Base-by-base conservation (phyloP, 2,113 vertebrate genomes). In the Hippocampus guttulatus region DNA sequence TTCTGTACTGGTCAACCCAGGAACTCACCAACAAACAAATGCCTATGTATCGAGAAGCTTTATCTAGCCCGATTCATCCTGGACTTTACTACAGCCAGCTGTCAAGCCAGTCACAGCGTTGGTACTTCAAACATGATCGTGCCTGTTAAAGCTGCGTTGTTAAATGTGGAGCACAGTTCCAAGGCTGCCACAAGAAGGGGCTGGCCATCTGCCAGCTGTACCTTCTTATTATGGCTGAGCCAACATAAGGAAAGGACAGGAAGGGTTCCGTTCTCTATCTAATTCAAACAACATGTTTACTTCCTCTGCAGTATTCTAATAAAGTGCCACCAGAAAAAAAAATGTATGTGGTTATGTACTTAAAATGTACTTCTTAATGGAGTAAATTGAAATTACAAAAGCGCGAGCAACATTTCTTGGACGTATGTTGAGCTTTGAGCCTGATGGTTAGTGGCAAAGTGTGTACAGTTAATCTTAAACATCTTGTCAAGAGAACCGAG, bases 301-400 rank as follows among this genome's bases (percentile, higher is more conserved):
- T 88, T 88, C 82, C 80, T 85, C 69, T 43, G 75, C 83, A 82
- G 83, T 84, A 87, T 91, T 89, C 79, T 90, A 91, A 91, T 91
- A 85, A 92, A 90, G 83, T 88, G 81, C 84, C 71, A 70, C 83
- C 64, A 83, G 1, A 38, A 38, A 38, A 33, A 33, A 38, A 38
- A 86, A 81, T 58, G 73, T 78, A 74, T 85, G 88, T 41, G 89
- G 89, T 92, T 89, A 87, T 90, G 89, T 90, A 89, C 84, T 38
- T 87, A 78, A 89, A 90, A 87, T 85, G 87, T 84, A 80, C 79
- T 80, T 86, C 86, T 92, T 91, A 92, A 91, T 91, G 78, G 85
- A 88, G 85, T 88, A 85, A 86, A 76, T 73, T 75, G 62, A 74
- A 85, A 87, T 87, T 75, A 85, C 55, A 89, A 89, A 71, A 80